Evolutionary conservation across 2,888 invertebrate species (phyloP), one percentile per base, ranked within the genome.

Genomic region (Acanthosoma haemorrhoidale): DNA sequence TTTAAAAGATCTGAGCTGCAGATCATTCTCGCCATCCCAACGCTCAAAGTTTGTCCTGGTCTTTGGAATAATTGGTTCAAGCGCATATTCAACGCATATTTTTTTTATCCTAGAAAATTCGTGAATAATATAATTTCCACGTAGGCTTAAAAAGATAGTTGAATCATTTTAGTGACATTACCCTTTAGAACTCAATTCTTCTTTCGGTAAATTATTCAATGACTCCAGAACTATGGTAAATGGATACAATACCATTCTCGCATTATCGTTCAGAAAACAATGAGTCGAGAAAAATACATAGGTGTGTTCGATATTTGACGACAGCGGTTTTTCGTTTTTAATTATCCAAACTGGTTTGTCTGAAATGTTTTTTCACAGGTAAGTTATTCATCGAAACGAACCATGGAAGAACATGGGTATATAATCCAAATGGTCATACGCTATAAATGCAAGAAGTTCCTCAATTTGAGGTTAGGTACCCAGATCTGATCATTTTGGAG

Each of bases 311-410:
- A 34, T n/a, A n/a, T 38, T 36, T 16, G 5, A 25, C n/a, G 51
- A 25, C 25, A n/a, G 3, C 8, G 25, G 13, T n/a, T 3, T 61
- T 0, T 36, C 36, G n/a, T 2, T 38, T 36, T 21, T 21, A 4
- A 61, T 15, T 21, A 36, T 34, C 61, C 61, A 61, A 1, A 61
- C 61, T 2, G 38, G n/a, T 13, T 61, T 61, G 18, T 61, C 61
- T 61, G 21, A 1, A 61, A 61, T 32, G 18, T 32, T 36, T 36
- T n/a, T n/a, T n/a, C n/a, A n/a, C n/a, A n/a, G n/a, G n/a, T n/a
- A n/a, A n/a, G n/a, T n/a, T n/a, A n/a, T n/a, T n/a, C n/a, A n/a
- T n/a, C n/a, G n/a, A n/a, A n/a, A n/a, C n/a, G n/a, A n/a, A n/a
- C n/a, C n/a, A n/a, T n/a, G n/a, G n/a, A n/a, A n/a, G n/a, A n/a